Evolutionary conservation across 2,888 invertebrate genomes (phyloP).

Genomic region (Neria commutata): DNA sequence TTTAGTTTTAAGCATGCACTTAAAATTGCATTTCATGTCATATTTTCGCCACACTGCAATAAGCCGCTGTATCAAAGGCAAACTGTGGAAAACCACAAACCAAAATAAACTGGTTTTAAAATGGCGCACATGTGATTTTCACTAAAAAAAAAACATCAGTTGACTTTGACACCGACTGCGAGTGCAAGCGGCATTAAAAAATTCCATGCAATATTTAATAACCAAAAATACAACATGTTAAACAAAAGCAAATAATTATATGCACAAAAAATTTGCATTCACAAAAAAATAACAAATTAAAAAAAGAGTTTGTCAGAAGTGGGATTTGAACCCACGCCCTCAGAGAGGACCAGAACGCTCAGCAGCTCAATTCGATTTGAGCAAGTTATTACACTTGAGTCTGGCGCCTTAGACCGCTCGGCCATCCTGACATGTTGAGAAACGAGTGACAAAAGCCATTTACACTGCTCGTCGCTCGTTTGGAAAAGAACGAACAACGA

Average conservation of each 20-base stretch:
- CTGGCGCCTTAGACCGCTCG: conserved; percentile 50
- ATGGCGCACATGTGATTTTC: neutral
- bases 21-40: no score
- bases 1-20: neutral
- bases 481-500: neutral
- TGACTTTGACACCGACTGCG: neutral
- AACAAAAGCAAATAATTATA: neutral
- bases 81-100: neutral
- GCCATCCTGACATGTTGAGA: conserved; percentile 40
- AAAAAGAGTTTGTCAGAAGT: conserved; percentile 49
- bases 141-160: neutral
- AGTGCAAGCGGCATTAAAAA: no score
- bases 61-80: conserved; percentile 10
- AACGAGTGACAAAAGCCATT: conserved; percentile 23
- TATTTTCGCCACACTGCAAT: neutral
- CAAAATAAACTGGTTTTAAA: neutral
- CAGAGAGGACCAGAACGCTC: conserved; percentile 57
- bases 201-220: neutral
- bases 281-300: conserved; percentile 1
- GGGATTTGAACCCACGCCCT: conserved; percentile 57
- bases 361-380: conserved; percentile 16
- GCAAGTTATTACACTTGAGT: conserved; percentile 46
- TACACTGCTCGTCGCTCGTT: conserved; percentile 59
- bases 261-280: neutral
- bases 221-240: neutral